Conservation (phyloP, 2,797 vertebrate species). For the Pseudochirops cupreus region DNA sequence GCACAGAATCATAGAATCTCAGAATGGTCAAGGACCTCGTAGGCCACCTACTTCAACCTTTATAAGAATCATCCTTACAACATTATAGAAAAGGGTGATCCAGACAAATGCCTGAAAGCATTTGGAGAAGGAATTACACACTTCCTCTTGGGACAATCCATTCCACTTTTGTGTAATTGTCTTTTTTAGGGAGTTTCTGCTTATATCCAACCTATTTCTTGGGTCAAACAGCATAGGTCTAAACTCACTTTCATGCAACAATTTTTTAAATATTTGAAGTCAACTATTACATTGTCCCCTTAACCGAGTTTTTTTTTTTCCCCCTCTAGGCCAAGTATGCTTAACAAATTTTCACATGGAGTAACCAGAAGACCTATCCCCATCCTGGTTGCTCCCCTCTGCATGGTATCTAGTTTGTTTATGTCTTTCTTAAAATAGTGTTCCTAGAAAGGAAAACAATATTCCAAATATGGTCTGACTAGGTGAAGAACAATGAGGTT, state of each 20-base stretch:
- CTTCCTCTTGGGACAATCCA: not conserved
- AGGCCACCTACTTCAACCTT: not conserved
- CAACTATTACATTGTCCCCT: not conserved
- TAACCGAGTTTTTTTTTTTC: not conserved
- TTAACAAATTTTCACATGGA: not conserved
- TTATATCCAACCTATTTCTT: not conserved
- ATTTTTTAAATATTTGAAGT: not conserved
- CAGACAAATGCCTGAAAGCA: not conserved
- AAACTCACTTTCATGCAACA: not conserved
- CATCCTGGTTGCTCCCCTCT: not conserved
- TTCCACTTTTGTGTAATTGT: not conserved
- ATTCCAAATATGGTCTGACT: not conserved
- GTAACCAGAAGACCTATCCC: not conserved
- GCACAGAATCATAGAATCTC: conserved; percentile 2
- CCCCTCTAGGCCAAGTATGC: not conserved
- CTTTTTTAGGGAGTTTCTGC: not conserved
- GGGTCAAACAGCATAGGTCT: too few relatives aligned
- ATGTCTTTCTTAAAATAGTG: not conserved
- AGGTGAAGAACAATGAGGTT: not conserved
- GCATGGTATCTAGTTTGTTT: not conserved
- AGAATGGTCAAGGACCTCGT: not conserved
- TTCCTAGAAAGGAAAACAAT: not conserved
- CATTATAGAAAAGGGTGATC: not conserved
- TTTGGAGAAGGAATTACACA: not conserved
- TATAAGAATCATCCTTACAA: not conserved